phyloP scores from a whole-genome alignment of 2,113 vertebrate genomes.

The Oceanites oceanicus region DNA sequence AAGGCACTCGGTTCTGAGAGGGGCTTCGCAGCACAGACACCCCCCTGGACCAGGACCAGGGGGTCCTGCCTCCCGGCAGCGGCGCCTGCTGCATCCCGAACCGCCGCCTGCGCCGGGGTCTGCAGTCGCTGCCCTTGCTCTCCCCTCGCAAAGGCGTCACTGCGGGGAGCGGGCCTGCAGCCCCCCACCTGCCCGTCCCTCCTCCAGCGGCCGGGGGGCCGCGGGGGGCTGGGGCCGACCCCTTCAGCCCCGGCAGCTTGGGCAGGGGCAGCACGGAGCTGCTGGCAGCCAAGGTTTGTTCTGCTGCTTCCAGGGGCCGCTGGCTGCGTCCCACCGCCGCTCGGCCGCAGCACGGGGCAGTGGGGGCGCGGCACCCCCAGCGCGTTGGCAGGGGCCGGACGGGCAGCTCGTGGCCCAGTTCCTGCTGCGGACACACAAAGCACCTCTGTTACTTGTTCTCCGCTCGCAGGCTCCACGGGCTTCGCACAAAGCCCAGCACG shows the following conservation, averaged over 20 bases:
- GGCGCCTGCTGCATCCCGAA: background rate
- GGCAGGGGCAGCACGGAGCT: background rate
- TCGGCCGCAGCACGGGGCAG: background rate
- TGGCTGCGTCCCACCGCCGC: fast-evolving
- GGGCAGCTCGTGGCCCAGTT: background rate
- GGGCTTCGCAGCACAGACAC: background rate
- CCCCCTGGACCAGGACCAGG: background rate
- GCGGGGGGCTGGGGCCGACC: background rate
- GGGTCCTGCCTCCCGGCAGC: background rate
- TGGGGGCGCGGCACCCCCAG: background rate
- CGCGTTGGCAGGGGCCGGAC: background rate
- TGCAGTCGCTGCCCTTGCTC: background rate
- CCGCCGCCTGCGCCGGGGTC: fast-evolving
- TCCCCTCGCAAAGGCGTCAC: too few relatives aligned
- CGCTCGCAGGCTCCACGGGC: background rate
- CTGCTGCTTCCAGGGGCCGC: background rate
- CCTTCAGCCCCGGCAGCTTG: background rate
- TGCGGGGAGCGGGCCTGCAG: background rate
- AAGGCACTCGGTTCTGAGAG: background rate
- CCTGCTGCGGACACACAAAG: background rate
- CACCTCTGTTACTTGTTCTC: background rate
- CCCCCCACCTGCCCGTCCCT: too few relatives aligned
- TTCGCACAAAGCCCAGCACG: background rate
- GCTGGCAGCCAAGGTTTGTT: background rate
- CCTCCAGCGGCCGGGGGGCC: background rate